phyloP scores from a whole-genome alignment of 1,140 invertebrate genomes.

The Brachionus asplanchnoidis region DNA sequence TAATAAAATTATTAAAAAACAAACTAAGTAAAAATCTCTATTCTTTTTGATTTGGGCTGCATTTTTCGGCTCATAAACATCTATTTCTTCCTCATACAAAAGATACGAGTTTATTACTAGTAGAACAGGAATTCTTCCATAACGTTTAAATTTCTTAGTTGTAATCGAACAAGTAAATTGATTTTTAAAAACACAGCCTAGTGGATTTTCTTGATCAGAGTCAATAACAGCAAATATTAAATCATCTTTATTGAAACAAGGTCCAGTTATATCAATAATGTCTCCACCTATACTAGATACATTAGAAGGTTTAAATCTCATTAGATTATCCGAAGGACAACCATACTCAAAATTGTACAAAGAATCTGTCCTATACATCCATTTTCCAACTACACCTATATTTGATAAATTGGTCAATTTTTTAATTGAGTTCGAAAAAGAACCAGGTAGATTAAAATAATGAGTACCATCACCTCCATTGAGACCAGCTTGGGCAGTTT shows the following conservation, averaged over 20 bases:
- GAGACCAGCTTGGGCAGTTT: neutral
- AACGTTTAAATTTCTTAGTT: neutral
- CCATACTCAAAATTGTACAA: neutral
- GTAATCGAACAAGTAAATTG: neutral
- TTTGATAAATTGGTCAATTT: neutral
- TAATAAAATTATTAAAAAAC: no score
- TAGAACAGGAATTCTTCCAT: neutral
- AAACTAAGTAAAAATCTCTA: no score
- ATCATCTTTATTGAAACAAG: neutral
- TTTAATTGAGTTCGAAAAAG: neutral
- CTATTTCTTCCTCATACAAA: neutral
- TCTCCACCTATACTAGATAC: neutral
- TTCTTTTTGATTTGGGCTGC: no score
- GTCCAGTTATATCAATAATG: neutral
- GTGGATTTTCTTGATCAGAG: neutral
- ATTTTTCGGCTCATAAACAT: neutral
- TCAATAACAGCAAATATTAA: neutral
- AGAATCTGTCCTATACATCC: neutral
- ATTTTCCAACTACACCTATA: slow-evolving; percentile 3
- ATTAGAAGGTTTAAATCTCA: neutral
- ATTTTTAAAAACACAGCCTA: neutral
- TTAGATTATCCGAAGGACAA: neutral
- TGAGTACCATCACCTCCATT: neutral
- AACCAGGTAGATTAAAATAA: neutral
- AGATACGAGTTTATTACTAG: neutral